Conservation (phyloP, 2,113 vertebrate species). For the Hyaena hyaena region DNA sequence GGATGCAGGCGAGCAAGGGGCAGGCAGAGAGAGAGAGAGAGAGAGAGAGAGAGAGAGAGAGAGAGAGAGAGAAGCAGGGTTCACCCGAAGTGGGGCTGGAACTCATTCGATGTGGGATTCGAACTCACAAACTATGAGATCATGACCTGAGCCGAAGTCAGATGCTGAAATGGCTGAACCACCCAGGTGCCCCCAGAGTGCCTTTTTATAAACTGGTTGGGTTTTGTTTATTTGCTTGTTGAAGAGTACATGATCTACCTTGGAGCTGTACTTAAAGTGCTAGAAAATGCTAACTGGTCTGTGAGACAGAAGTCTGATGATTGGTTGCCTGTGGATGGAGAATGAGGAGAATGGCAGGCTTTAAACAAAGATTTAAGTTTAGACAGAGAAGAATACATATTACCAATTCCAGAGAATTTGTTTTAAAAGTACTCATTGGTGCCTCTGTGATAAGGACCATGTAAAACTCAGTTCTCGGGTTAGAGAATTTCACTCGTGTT, state of each 20-base stretch:
- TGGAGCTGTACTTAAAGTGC: not conserved
- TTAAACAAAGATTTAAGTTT: not conserved
- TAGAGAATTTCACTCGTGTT: not conserved
- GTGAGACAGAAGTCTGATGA: not conserved
- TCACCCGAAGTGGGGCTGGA: too few species aligned
- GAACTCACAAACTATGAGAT: too few species aligned
- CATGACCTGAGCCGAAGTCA: too few species aligned
- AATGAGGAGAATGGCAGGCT: not conserved
- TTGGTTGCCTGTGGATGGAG: not conserved
- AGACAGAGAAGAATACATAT: not conserved
- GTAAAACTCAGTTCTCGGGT: not conserved
- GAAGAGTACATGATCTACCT: not conserved
- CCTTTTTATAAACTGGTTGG: not conserved
- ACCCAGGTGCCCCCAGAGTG: not conserved
- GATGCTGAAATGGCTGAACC: too few species aligned
- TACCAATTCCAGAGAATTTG: not conserved
- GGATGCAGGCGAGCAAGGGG: too few species aligned
- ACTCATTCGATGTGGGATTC: too few species aligned
- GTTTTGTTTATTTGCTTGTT: not conserved
- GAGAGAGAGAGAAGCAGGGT: too few species aligned
- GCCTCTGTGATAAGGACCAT: not conserved
- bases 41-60: too few species aligned
- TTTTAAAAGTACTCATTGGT: not conserved
- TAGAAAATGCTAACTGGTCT: not conserved
- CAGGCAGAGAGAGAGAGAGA: too few species aligned